Evolutionary conservation across 2,113 vertebrate genomes (phyloP).

Genomic region (Martes martes): DNA sequence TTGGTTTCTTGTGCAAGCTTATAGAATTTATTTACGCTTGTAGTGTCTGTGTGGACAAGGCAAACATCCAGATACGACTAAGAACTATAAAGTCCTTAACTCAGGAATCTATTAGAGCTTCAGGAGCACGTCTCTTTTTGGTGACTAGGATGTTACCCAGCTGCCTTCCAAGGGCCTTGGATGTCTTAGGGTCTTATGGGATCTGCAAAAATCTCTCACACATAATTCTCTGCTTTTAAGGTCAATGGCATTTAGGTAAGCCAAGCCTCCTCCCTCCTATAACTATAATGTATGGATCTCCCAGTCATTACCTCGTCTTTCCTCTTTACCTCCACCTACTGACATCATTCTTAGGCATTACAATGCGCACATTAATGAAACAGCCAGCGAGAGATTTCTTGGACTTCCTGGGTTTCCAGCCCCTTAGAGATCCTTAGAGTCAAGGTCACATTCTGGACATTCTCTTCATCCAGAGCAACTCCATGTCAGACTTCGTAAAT

Average conservation of each 20-base stretch:
- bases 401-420: neutral
- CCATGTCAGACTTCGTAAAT: neutral
- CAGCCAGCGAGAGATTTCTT: neutral
- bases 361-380: fast-evolving
- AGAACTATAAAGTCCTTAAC: neutral
- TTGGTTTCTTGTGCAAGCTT: neutral
- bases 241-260: neutral
- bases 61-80: neutral
- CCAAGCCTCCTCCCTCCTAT: neutral
- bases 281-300: neutral
- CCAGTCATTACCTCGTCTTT: neutral
- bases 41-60: neutral
- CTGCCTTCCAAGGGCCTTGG: too few relatives aligned
- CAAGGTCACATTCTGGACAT: neutral
- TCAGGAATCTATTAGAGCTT: neutral
- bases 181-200: too few relatives aligned
- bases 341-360: neutral
- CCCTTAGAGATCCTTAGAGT: neutral
- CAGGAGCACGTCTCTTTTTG: neutral
- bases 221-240: neutral
- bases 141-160: neutral
- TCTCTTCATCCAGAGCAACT: neutral
- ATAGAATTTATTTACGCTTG: neutral
- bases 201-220: neutral
- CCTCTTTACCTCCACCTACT: neutral